Base-by-base conservation (phyloP, 1,140 invertebrate species). In the Arctopsyche grandis region DNA sequence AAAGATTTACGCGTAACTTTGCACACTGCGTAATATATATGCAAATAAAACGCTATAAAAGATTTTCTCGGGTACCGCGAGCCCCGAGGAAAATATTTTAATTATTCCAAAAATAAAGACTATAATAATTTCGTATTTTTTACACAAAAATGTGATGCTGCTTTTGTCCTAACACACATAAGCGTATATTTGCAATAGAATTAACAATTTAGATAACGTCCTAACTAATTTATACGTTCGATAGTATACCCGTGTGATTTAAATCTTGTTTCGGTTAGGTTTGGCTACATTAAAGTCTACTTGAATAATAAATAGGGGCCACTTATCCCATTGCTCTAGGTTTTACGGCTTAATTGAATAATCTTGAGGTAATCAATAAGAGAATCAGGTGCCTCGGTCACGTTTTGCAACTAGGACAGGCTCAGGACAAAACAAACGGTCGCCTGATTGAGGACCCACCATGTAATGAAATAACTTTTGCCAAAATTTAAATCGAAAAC, bases 271-370 rank as follows among this genome's bases (percentile, higher is more conserved):
- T 66, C 21, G 63, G 63, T 66, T 66, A 66, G 63, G 63, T 66
- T 66, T 66, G 63, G 63, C 63, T 66, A 66, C 24, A 66, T 66
- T 66, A 66, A 66, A 66, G 63, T 66, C 63, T 26, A 66, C 63
- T 66, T 66, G 63, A 66, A 66, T 66, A 66, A 66, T 66, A 66
- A 66, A 48, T 75, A 56, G 48, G 56, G 58, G 26, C 56, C 75
- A 77, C 75, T 77, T 77, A 77, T 77, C 56, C 58, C 29, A 66
- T 77, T 77, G 75, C 43, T 43, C 9, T 43, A 38, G 58, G 26
- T 43, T 60, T 77, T 63, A 66, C 38, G 29, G 24, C 75, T 60
- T 77, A 77, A 77, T 77, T 63, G 75, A 77, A 77, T 66, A 77
- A 77, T 66, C 75, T 75, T 38, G 26, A 75, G 22, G 46, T 38